Evolutionary conservation across 2,113 vertebrate species (phyloP).

Genomic region (Upupa epops): DNA sequence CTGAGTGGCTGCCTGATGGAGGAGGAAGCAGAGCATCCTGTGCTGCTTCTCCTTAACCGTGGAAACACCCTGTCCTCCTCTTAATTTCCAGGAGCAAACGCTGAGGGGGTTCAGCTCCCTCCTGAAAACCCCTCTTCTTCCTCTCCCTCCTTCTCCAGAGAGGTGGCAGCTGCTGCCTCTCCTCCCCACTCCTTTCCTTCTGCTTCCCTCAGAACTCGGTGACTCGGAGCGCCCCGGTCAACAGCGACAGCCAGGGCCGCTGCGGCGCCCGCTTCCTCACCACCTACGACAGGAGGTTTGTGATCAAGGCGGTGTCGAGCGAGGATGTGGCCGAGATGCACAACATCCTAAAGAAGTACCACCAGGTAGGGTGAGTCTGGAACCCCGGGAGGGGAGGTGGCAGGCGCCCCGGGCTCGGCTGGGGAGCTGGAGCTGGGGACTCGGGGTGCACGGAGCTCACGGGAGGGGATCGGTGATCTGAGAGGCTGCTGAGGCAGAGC

Average conservation of each 20-base stretch:
- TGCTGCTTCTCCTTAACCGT: not conserved
- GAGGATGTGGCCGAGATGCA: slow-evolving; percentile 99
- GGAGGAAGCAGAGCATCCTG: too few species aligned
- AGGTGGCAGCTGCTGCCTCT: not conserved
- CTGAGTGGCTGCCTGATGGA: too few species aligned
- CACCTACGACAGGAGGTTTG: slow-evolving; percentile 92
- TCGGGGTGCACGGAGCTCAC: not conserved
- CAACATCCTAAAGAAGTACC: slow-evolving; percentile 98
- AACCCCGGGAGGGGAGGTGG: not conserved
- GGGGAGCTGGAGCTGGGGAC: not conserved
- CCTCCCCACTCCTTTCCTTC: not conserved
- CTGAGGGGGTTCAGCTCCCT: not conserved
- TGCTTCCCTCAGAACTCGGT: slow-evolving; percentile 85
- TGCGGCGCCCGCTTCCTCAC: slow-evolving; percentile 93
- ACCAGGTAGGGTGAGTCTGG: slow-evolving; percentile 85
- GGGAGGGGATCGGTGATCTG: rapidly evolving
- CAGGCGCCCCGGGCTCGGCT: not conserved
- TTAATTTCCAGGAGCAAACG: not conserved
- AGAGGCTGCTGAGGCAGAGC: not conserved
- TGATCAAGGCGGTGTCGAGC: slow-evolving; percentile 95
- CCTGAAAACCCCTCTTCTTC: not conserved
- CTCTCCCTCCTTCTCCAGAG: not conserved
- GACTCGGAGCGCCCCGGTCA: slow-evolving; percentile 90
- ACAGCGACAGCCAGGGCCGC: slow-evolving; percentile 93
- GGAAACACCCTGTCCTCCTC: not conserved